Evolutionary conservation across 2,888 invertebrate species (phyloP).

Genomic region (Lepidonotus clava): DNA sequence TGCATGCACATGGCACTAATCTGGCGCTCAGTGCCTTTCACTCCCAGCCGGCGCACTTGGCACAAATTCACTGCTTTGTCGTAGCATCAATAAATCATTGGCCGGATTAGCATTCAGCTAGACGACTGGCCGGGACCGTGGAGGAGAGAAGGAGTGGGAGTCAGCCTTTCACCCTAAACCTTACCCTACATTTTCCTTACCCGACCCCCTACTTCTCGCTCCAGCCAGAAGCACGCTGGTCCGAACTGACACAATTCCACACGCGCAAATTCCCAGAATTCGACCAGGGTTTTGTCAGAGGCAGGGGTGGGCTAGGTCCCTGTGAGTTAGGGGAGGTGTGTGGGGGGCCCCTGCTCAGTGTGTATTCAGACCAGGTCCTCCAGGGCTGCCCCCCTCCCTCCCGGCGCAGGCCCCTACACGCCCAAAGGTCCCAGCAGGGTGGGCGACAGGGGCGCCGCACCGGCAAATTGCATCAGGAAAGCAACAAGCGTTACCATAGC

Average conservation of each 20-base stretch:
- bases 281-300: background rate
- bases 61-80: constrained; percentile 14
- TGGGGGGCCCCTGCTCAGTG: background rate
- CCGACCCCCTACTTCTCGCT: background rate
- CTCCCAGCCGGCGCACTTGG: background rate
- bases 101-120: constrained; percentile 7
- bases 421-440: background rate
- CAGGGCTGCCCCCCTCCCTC: background rate
- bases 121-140: background rate
- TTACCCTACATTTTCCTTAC: no score
- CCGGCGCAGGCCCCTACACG: constrained; percentile 19
- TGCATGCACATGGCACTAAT: constrained; percentile 22
- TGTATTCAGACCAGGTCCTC: background rate
- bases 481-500: constrained; percentile 17
- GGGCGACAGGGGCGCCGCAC: background rate
- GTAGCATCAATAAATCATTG: constrained; percentile 45
- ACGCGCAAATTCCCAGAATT: background rate
- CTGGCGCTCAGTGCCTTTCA: background rate
- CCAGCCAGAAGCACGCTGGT: no score
- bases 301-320: constrained; percentile 1
- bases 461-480: constrained; percentile 37
- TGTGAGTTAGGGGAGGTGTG: no score
- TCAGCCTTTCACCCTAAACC: no score
- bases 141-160: no score
- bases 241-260: constrained; percentile 12